Base-by-base conservation (phyloP, 2,888 invertebrate genomes). In the Drosophila formosana region DNA sequence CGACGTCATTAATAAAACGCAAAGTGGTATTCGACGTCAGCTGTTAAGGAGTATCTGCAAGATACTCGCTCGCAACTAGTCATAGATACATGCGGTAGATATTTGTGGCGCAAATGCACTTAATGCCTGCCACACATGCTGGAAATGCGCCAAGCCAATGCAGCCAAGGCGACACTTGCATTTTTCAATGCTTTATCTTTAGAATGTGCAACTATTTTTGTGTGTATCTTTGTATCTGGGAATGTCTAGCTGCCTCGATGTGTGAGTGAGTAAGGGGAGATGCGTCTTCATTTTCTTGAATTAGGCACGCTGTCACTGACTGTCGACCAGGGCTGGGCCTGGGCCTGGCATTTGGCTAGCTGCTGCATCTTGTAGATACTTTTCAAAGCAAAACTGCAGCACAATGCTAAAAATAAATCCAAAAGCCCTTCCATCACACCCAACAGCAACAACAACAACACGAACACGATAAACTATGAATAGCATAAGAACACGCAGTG, bases 351-450 rank as follows among this genome's bases (percentile, higher is more conserved):
- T 63, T 63, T 63, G 62, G 47, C 57, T 69, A 34, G 28, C 61
- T 49, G 64, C 53, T 75, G 76, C 61, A 71, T 67, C 71, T 82
- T 71, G 66, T 69, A 73, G 88, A 81, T 81, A 84, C 88, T 84
- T 88, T 78, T 87, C 78, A 84, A 81, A 84, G 81, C 58, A 49
- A 73, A 84, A 72, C 62, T 82, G 80, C 86, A 72, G 69, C 66
- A 55, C 11, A 64, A 64, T 50, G 65, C 88, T 82, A 82, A 82
- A 82, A 86, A 82, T 82, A 82, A 68, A 61, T 30, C 51, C 39
- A 66, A 66, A 82, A 85, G 82, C 88, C 88, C 86, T 88, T 88
- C 88, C 88, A 82, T 88, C 80, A 79, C 49, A 70, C 18, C 18
- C 18, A 79, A 56, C 52, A 72, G n/a, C 62, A 63, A 7, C 26